A percentile compares a stretch with the other conserved stretches of the same genome.
Conservation (phyloP, 2,113 vertebrate species). For the Bathybates hornii region DNA sequence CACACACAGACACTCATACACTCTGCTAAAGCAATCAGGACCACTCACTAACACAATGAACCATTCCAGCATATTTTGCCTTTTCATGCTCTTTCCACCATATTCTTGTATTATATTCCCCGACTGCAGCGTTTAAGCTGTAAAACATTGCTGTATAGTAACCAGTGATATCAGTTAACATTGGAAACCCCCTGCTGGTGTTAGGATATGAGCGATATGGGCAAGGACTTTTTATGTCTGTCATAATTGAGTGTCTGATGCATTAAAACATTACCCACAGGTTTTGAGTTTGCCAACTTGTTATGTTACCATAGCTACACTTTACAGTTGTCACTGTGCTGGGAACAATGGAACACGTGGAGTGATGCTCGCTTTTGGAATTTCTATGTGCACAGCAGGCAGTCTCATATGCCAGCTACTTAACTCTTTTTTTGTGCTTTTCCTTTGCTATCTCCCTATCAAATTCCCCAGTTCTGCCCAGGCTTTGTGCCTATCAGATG, state of each 20-base stretch:
- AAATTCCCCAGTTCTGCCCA: conserved; percentile 75
- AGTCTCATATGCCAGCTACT: neutral
- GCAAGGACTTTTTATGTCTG: conserved; percentile 34
- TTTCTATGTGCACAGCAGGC: neutral
- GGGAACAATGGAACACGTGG: conserved; percentile 12
- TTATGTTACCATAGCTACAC: conserved; percentile 57
- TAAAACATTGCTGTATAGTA: conserved; percentile 54
- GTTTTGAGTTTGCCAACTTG: conserved; percentile 42
- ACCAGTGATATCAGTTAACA: conserved; percentile 56
- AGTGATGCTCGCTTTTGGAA: neutral
- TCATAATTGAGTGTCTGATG: conserved; percentile 55
- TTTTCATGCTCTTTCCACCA: conserved; percentile 41
- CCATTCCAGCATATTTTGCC: conserved; percentile 40
- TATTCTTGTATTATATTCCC: conserved; percentile 44
- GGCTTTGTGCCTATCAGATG: conserved; percentile 81
- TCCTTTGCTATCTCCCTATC: neutral
- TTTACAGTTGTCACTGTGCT: conserved; percentile 2
- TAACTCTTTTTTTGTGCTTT: neutral
- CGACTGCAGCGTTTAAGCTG: conserved; percentile 36
- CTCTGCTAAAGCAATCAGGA: conserved; percentile 68
- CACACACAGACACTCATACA: neutral
- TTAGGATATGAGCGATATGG: conserved; percentile 36
- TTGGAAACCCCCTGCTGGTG: conserved; percentile 46
- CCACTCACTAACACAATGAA: conserved; percentile 34
- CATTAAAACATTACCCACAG: conserved; percentile 37